phyloP scores from a whole-genome alignment of 2,888 invertebrate genomes.

The Tricholauxania praeusta region DNA sequence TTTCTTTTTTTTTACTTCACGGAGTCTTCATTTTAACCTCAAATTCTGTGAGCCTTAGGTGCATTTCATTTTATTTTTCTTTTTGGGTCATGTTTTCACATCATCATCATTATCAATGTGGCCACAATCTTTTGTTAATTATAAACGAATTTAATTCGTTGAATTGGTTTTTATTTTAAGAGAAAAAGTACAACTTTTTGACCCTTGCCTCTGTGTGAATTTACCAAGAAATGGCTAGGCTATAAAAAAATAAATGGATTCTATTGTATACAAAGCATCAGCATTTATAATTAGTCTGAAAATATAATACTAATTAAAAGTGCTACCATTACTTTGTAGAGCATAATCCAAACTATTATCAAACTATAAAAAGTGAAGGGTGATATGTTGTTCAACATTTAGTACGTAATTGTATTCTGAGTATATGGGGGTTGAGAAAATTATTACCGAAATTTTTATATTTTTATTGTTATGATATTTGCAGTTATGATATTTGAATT shows the following conservation, averaged over 20 bases:
- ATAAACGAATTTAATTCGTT: background rate
- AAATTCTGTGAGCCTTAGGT: too few relatives aligned
- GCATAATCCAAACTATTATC: too few relatives aligned
- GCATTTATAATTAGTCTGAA: background rate
- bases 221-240: background rate
- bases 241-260: slow-evolving; percentile 13
- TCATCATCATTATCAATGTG: slow-evolving; percentile 13
- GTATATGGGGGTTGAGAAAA: too few relatives aligned
- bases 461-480: background rate
- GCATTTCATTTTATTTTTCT: slow-evolving; percentile 25
- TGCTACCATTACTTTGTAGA: too few relatives aligned
- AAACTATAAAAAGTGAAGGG: too few relatives aligned
- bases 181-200: too few relatives aligned
- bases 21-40: too few relatives aligned
- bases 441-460: slow-evolving; percentile 5
- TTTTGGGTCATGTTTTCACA: slow-evolving; percentile 23
- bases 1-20: slow-evolving; percentile 44
- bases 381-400: too few relatives aligned
- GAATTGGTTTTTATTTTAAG: background rate
- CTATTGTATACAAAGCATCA: slow-evolving; percentile 1
- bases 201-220: too few relatives aligned
- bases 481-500: slow-evolving; percentile 27
- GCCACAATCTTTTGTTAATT: background rate
- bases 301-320: background rate
- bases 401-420: too few relatives aligned